These are phyloP conservation scores for Eupleurogrammus muticus DNA, from an alignment of 2,797 vertebrate species.

Conservation along the genomic window DNA sequence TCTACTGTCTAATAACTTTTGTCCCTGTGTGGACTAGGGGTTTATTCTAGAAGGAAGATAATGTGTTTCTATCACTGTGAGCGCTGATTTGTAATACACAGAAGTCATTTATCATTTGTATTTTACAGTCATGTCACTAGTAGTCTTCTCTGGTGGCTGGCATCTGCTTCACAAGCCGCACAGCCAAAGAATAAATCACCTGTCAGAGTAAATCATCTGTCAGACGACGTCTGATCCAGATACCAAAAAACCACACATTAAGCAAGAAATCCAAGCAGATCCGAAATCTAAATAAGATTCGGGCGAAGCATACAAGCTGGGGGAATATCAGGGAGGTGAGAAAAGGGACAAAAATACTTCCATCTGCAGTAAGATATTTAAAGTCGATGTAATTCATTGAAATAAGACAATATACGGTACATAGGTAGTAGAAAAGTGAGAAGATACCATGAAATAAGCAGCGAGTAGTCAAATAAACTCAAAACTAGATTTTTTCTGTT, in stretches of 20 bases:
- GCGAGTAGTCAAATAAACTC: no score
- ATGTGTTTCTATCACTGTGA: background rate
- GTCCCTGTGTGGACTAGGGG: background rate
- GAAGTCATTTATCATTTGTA: background rate
- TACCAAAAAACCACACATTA: conserved; percentile 10
- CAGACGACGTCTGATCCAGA: background rate
- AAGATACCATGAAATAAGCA: no score
- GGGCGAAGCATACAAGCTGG: conserved; percentile 11
- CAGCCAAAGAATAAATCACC: conserved; percentile 13
- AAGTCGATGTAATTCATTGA: no score
- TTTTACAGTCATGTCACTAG: background rate
- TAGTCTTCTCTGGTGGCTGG: no score
- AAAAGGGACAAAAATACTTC: conserved; percentile 3
- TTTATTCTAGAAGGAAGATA: conserved; percentile 2
- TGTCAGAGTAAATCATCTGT: no score
- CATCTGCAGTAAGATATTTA: no score
- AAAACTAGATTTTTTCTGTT: no score
- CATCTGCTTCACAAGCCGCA: background rate
- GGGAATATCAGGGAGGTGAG: conserved; percentile 8
- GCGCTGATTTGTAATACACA: background rate
- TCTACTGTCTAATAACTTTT: conserved; percentile 10
- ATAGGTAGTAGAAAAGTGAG: no score
- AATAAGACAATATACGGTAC: no score
- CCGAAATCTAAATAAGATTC: conserved; percentile 4
- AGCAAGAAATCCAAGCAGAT: background rate